Conservation (phyloP, 2,888 invertebrate species). For the Macrosiphum euphorbiae region DNA sequence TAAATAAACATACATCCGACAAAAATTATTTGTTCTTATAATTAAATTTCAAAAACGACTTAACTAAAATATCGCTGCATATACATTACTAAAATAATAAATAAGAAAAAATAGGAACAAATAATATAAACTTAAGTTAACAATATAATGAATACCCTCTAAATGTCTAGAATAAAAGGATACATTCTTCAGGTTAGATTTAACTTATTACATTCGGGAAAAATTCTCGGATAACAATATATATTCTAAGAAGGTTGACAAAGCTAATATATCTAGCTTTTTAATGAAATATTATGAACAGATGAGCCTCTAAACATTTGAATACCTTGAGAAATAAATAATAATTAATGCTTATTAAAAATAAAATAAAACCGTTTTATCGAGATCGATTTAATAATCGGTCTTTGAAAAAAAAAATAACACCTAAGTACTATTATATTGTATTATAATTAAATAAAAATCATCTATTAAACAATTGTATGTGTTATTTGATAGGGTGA, state of each 20-base stretch:
- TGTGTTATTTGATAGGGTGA: not conserved
- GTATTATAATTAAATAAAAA: not conserved
- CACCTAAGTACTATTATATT: not conserved
- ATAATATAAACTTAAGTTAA: not conserved
- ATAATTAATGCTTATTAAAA: not conserved
- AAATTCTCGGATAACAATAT: not conserved
- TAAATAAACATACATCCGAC: not conserved
- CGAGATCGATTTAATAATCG: not conserved
- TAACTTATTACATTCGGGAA: not conserved
- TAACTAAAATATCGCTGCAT: not conserved
- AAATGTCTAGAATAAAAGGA: not conserved
- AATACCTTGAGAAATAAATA: not conserved
- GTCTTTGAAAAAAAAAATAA: not conserved
- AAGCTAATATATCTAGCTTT: not conserved
- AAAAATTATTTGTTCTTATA: not conserved
- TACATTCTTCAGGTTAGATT: not conserved
- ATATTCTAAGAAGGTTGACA: not conserved
- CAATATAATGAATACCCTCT: not conserved
- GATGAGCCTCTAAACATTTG: not conserved
- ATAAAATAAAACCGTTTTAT: not conserved
- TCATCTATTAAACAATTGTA: not conserved
- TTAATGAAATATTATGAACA: not conserved
- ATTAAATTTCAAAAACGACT: not conserved
- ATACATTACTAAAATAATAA: not conserved
- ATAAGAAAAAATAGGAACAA: not conserved